Conservation (phyloP, 2,797 vertebrate genomes). For the Clarias pachynema region DNA sequence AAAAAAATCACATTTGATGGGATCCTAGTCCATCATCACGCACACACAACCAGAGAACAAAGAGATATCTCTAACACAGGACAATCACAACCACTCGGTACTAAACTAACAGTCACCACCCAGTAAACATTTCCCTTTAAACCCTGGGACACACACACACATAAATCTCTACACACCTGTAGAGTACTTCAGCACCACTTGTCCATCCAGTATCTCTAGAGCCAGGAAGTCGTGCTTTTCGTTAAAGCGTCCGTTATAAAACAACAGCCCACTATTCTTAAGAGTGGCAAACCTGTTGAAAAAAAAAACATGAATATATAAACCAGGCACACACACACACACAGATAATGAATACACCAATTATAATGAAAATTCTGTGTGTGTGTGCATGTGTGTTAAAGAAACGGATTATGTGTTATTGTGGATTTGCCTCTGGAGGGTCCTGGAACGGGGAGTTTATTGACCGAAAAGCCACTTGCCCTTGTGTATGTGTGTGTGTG, state of each 20-base stretch:
- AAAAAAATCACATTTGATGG: neutral
- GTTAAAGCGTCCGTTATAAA: conserved; percentile 96
- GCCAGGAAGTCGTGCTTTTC: conserved; percentile 97
- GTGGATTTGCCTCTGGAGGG: neutral
- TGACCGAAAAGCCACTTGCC: conserved; percentile 4
- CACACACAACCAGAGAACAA: conserved; percentile 10
- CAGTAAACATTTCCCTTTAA: neutral
- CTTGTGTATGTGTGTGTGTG: neutral
- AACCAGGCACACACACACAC: conserved; percentile 28
- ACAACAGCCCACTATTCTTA: conserved; percentile 87
- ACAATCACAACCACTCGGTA: neutral
- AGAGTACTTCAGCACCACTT: conserved; percentile 95
- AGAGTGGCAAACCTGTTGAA: conserved; percentile 87
- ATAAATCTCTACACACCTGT: conserved; percentile 80
- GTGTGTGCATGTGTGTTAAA: neutral
- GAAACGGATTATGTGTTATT: conserved; percentile 7
- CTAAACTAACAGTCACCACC: neutral
- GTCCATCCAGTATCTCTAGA: conserved; percentile 90
- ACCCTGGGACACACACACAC: neutral
- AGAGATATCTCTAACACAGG: neutral
- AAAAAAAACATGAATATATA: neutral
- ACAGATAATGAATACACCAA: neutral
- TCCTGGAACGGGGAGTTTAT: neutral
- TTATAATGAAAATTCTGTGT: neutral
- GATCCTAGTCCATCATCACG: neutral